A percentile compares a stretch with the other conserved stretches of the same genome.
These are phyloP conservation scores for Drosophila paracracens DNA, from an alignment of 2,888 invertebrate species.

Conservation along the genomic window DNA sequence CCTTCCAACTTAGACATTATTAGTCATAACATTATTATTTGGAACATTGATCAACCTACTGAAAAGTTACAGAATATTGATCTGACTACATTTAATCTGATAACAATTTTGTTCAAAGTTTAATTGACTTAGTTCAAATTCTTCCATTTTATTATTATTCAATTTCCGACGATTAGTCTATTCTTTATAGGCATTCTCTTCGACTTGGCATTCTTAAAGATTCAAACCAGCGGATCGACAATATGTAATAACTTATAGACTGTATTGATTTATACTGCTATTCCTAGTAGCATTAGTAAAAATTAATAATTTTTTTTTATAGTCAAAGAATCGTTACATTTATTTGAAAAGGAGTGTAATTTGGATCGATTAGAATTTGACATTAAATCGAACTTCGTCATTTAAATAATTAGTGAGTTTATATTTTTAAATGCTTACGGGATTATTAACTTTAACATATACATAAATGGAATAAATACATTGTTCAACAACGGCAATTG, in stretches of 20 bases:
- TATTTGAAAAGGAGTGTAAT: not conserved
- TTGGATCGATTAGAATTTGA: not conserved
- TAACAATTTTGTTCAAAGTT: not conserved
- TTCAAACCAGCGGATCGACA: not conserved
- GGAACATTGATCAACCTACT: not conserved
- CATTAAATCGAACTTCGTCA: not conserved
- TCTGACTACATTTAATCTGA: not conserved
- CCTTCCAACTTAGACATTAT: not conserved
- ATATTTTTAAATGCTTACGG: conserved; percentile 42
- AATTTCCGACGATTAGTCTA: not conserved
- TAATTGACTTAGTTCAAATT: not conserved
- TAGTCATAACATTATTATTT: not conserved
- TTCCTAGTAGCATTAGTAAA: not conserved
- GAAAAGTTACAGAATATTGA: not conserved
- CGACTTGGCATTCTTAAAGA: not conserved
- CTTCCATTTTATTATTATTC: not conserved
- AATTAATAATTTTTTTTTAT: not conserved
- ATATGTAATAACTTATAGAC: not conserved
- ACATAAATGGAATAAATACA: conserved; percentile 69
- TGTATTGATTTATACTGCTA: not conserved
- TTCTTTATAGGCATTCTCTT: not conserved
- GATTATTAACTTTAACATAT: conserved; percentile 55
- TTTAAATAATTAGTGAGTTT: not conserved
- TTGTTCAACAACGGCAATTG: conserved; percentile 40
- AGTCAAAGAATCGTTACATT: not conserved